phyloP scores from a whole-genome alignment of 2,797 vertebrate genomes.

The Crocidura indochinensis region DNA sequence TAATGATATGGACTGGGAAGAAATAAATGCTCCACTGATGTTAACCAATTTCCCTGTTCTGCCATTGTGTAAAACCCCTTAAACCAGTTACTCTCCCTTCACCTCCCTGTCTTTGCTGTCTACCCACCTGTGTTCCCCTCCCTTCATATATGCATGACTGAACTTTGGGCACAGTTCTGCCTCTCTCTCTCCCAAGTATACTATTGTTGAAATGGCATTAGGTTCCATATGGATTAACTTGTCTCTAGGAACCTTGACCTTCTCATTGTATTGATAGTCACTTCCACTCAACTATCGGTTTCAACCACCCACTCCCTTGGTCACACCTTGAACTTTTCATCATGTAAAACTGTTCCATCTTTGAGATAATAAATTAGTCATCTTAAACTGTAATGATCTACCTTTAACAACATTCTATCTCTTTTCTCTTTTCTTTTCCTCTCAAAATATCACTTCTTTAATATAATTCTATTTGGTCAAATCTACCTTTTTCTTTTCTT shows the following conservation, averaged over 20 bases:
- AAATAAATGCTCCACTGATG: background rate
- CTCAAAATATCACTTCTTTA: constrained; percentile 57
- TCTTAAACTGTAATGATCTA: constrained; percentile 10
- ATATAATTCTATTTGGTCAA: constrained; percentile 11
- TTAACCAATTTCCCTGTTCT: background rate
- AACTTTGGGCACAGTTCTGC: constrained; percentile 47
- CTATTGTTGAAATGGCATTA: background rate
- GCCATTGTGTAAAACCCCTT: background rate
- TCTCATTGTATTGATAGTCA: background rate
- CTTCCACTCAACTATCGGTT: background rate
- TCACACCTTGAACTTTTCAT: constrained; percentile 13
- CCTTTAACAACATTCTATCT: background rate
- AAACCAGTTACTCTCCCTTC: background rate
- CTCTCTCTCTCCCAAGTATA: background rate
- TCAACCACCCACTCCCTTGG: constrained; percentile 23
- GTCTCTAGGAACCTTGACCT: constrained; percentile 2
- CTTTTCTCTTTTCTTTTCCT: background rate
- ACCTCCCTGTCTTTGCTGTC: background rate
- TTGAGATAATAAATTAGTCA: constrained; percentile 46
- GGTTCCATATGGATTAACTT: background rate
- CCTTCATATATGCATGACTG: constrained; percentile 13
- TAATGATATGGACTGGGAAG: background rate
- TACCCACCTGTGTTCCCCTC: background rate
- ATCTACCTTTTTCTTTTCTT: background rate
- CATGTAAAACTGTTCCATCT: background rate